Evolutionary conservation across 2,113 vertebrate genomes (phyloP).

Genomic region (Origma solitaria): DNA sequence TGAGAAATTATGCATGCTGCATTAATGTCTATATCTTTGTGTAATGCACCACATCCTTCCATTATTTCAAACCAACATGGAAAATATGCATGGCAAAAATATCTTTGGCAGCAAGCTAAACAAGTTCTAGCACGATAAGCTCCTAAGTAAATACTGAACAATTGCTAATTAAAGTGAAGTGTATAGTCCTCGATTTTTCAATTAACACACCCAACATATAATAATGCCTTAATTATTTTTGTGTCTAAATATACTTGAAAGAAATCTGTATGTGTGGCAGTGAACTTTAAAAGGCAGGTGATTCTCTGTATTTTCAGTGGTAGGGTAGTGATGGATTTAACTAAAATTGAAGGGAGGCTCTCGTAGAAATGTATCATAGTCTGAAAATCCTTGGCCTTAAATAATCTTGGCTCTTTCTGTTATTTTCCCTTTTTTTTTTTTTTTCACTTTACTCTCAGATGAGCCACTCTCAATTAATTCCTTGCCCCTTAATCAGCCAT

Average conservation of each 20-base stretch:
- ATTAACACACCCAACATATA: neutral
- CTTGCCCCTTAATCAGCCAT: neutral
- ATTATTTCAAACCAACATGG: neutral
- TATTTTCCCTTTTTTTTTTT: neutral
- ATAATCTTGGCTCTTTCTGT: neutral
- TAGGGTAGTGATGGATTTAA: neutral
- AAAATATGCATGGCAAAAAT: neutral
- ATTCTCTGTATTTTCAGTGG: neutral
- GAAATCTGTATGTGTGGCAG: neutral
- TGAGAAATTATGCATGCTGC: neutral
- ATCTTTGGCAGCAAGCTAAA: neutral
- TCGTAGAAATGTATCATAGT: neutral
- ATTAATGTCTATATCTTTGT: neutral
- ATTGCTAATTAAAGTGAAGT: slow-evolving; percentile 41
- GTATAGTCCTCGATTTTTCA: slow-evolving; percentile 7
- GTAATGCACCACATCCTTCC: neutral
- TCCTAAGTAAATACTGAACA: neutral
- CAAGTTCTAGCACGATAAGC: neutral
- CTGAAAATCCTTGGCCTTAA: neutral
- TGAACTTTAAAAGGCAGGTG: neutral
- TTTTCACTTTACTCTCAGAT: neutral
- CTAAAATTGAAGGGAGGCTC: neutral
- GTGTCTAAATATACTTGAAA: slow-evolving; percentile 11
- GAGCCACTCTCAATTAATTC: neutral
- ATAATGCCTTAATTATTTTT: slow-evolving; percentile 16